phyloP scores from a whole-genome alignment of 92 coral and sea anemone genomes.

The Actinostola sp. region DNA sequence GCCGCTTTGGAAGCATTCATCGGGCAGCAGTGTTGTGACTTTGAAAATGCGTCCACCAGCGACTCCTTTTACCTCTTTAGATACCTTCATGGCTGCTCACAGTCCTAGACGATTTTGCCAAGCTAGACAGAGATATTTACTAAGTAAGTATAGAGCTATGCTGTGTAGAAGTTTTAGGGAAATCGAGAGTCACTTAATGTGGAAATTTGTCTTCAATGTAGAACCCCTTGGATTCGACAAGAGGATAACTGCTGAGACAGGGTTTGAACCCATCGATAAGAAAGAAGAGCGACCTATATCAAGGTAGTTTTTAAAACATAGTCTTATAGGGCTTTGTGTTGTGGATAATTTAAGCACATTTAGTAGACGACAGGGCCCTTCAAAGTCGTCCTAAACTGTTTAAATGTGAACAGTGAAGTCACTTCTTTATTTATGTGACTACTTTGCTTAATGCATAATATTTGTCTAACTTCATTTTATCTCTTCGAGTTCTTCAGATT shows the following conservation, averaged over 20 bases:
- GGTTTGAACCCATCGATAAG: conserved; percentile 64
- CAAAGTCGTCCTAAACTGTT: background rate
- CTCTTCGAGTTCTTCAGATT: background rate
- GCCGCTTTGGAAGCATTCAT: conserved; percentile 87
- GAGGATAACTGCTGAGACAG: conserved; percentile 62
- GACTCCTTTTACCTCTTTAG: conserved; percentile 82
- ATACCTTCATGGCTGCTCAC: conserved; percentile 97
- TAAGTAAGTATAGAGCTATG: conserved; percentile 62
- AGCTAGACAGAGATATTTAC: conserved; percentile 85
- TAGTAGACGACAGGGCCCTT: background rate
- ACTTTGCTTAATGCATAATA: conserved; percentile 1
- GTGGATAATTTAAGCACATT: background rate
- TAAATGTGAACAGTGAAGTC: background rate
- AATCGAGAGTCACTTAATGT: conserved; percentile 9
- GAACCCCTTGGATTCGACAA: conserved; percentile 90
- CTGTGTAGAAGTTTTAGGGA: conserved; percentile 7
- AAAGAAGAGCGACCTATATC: conserved; percentile 52
- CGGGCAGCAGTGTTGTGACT: conserved; percentile 74
- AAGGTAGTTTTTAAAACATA: conserved; percentile 30
- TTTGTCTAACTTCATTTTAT: background rate
- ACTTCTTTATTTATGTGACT: background rate
- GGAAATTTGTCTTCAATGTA: conserved; percentile 27
- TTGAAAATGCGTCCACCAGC: conserved; percentile 83
- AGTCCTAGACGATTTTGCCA: conserved; percentile 90
- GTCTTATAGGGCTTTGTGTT: background rate